Conservation (phyloP, 2,888 invertebrate species). For the Ophioninae sp. region DNA sequence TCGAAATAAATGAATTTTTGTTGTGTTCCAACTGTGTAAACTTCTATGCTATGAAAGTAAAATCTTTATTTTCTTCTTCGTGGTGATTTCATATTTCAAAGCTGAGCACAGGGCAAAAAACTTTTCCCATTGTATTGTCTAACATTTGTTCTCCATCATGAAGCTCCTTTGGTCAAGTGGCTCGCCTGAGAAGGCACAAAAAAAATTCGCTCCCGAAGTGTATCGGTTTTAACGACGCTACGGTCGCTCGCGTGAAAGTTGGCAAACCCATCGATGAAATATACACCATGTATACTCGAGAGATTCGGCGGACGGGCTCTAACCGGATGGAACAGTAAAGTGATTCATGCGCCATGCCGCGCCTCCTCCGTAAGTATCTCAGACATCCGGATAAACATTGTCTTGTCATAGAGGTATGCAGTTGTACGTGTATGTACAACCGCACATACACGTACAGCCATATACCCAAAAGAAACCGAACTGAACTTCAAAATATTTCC, state of each 20-base stretch:
- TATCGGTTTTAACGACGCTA: background rate
- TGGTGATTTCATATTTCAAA: background rate
- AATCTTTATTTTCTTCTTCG: background rate
- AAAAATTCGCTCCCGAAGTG: background rate
- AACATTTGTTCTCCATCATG: background rate
- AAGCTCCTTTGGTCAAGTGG: conserved; percentile 3
- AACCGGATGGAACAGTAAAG: conserved; percentile 54
- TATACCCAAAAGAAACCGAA: background rate
- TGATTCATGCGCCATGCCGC: conserved; percentile 53
- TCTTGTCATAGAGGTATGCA: conserved; percentile 32
- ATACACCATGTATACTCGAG: conserved; percentile 3
- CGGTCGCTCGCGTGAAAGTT: conserved; percentile 46
- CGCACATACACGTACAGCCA: background rate
- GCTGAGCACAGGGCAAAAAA: background rate
- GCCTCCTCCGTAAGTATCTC: conserved; percentile 56
- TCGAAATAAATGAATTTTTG: background rate
- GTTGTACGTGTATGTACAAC: background rate
- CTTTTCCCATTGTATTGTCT: background rate
- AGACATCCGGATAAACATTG: conserved; percentile 63
- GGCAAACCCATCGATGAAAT: conserved; percentile 40
- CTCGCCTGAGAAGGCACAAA: background rate
- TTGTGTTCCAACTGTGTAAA: background rate
- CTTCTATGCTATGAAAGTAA: background rate
- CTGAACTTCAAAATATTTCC: too few relatives aligned
- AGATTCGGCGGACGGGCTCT: conserved; percentile 15